Evolutionary conservation across 2,888 invertebrate species (phyloP), one percentile per base, ranked within the genome.

Genomic region (Xestia ashworthii): DNA sequence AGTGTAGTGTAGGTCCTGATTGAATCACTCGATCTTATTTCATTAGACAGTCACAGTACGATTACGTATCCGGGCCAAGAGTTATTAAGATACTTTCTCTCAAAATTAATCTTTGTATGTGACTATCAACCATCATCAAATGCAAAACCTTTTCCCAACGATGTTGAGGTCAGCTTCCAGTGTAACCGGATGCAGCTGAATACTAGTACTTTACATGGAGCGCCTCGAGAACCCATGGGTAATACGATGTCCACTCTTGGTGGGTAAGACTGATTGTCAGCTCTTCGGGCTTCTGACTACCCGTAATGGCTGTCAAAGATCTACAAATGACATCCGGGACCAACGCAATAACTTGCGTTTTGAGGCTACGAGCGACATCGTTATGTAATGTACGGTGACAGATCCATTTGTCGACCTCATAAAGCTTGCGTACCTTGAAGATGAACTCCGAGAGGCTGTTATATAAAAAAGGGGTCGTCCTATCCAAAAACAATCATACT

Each of bases 1-100:
- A 1, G n/a, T 53, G n/a, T 38, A 1, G n/a, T 53, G n/a, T 38
- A 19, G 25, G 25, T 73, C 81, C 81, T 78, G 53, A 80, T 55
- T 19, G 41, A 55, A 32, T 41, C 38, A 80, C 19, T 55, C 5
- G 32, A 64, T 6, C 38, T 41, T 0, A 25, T 62, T 62, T 9
- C 16, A 62, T 32, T 12, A 32, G 46, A 14, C 19, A 38, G 19
- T 32, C 65, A 65, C n/a, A 44, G 0, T 41, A 19, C 14, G n/a
- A 32, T n/a, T 19, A 48, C 0, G 11, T 53, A 76, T 6, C 11
- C 16, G 32, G 44, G 25, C 22, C 46, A 25, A 25, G 53, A 8
- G 25, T 50, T 41, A 44, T 41, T n/a, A 19, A 38, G 32, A 38
- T n/a, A 19, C 38, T 44, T 0, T 16, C 16, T n/a, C 19, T 19